Percentiles rank a stretch among this genome's conserved stretches.
These are phyloP conservation scores for Chromobotia macracanthus DNA, from an alignment of 2,797 vertebrate species.

Conservation along the genomic window DNA sequence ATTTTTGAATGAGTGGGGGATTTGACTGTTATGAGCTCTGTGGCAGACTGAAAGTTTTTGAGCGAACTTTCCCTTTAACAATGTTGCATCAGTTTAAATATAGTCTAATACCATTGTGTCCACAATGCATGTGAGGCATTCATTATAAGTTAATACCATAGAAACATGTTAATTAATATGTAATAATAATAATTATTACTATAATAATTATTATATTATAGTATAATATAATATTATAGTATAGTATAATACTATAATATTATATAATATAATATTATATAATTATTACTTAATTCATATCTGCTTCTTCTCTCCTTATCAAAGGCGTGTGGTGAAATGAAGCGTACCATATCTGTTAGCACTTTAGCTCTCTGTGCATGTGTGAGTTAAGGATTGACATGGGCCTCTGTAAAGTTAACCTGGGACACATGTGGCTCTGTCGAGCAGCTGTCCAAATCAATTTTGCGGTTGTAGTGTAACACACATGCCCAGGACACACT, in stretches of 20 bases:
- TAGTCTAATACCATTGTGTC: conserved; percentile 2
- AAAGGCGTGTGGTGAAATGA: conserved; percentile 16
- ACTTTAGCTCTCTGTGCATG: conserved; percentile 14
- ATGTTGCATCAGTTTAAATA: conserved; percentile 10
- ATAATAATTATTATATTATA: too few relatives aligned
- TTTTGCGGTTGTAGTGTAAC: conserved; percentile 51
- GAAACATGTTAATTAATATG: too few relatives aligned
- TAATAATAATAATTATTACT: too few relatives aligned
- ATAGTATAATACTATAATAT: too few relatives aligned
- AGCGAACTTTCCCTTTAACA: not conserved
- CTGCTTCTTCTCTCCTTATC: conserved; percentile 11
- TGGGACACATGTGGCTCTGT: conserved; percentile 50
- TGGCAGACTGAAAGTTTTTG: too few relatives aligned
- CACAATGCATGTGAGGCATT: conserved; percentile 21
- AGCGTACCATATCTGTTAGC: conserved; percentile 27
- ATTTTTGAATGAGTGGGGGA: too few relatives aligned
- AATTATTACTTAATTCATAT: conserved; percentile 32
- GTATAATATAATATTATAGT: too few relatives aligned
- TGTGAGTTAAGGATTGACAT: conserved; percentile 44
- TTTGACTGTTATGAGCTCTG: too few relatives aligned
- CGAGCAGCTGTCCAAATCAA: conserved; percentile 53
- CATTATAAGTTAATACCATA: conserved; percentile 11
- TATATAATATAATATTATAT: too few relatives aligned
- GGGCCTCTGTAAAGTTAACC: conserved; percentile 48
- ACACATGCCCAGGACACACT: conserved; percentile 43